Base-by-base conservation (phyloP, 2,113 vertebrate genomes). In the Syrrhaptes paradoxus region DNA sequence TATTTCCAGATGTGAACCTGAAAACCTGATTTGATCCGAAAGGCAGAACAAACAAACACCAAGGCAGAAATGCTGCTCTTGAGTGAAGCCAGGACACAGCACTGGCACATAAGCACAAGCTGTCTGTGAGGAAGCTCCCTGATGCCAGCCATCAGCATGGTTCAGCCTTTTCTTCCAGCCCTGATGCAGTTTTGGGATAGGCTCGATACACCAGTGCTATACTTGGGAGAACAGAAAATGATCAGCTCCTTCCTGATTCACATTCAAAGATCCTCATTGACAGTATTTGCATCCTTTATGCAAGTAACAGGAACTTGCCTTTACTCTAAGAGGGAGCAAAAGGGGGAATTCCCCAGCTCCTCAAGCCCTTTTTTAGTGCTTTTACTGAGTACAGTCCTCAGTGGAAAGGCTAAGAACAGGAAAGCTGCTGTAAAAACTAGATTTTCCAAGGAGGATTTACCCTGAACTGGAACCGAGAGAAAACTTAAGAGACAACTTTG, bases 281-380 rank as follows among this genome's bases (percentile, higher is more conserved):
- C 55, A 9, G 36, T 2, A 0, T 7, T 3, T 29, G 17, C 76
- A 49, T 10, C 49, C 55, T 55, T 59, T 2, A 17, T 1, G 4
- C 13, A 4, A 4, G 46, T 16, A 28, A 34, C 74, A 72, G 78
- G 62, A 91, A 91, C 82, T 72, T 6, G 52, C 51, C 45, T 81
- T 74, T 51, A 43, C 32, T 13, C 24, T 10, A 82, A 87, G 8
- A 43, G 49, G n/a, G 34, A 83, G 41, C 10, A 76, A 49, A 55
- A 61, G 18, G 55, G 85, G 86, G 31, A 92, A 77, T 19, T 32
- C 89, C 91, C 51, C 24, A 19, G 43, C 11, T 77, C 41, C 52
- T 59, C 54, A 15, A 59, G 8, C 6, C 51, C n/a, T 11, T 31
- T 66, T 24, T 70, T 32, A 17, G 14, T 18, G 14, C 34, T 57